phyloP scores from a whole-genome alignment of 2,888 invertebrate species.

The Campoplex capitator region DNA sequence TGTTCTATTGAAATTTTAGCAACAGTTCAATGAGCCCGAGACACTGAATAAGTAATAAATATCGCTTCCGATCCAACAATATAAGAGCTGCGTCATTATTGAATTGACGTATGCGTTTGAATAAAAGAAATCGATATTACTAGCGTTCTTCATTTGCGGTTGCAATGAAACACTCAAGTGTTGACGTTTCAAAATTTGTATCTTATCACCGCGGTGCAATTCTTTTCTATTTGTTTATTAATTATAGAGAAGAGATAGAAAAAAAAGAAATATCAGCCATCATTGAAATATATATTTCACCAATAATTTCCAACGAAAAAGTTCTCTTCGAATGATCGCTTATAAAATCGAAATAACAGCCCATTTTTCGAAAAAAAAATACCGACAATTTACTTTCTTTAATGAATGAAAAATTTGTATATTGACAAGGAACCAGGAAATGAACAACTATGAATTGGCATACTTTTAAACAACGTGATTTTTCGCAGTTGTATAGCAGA shows the following conservation, averaged over 20 bases:
- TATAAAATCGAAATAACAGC: neutral
- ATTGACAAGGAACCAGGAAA: neutral
- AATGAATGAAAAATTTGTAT: neutral
- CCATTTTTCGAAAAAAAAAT: neutral
- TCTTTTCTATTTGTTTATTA: neutral
- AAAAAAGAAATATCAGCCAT: neutral
- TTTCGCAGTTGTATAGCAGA: neutral
- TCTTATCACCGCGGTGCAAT: neutral
- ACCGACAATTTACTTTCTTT: neutral
- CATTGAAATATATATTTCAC: neutral
- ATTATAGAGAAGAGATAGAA: neutral
- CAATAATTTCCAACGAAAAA: neutral
- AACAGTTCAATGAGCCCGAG: constrained; percentile 49
- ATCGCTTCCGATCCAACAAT: constrained; percentile 18
- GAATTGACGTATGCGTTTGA: constrained; percentile 45
- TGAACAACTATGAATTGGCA: neutral
- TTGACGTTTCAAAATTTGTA: neutral
- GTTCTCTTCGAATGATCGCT: neutral
- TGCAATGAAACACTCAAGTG: neutral
- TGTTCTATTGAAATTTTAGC: constrained; percentile 9
- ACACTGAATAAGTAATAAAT: neutral
- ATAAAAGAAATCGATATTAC: constrained; percentile 44
- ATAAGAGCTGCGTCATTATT: constrained; percentile 31
- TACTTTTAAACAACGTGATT: neutral
- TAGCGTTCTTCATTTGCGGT: neutral